Conservation (phyloP, 2,888 invertebrate species). For the Geotrupes spiniger region DNA sequence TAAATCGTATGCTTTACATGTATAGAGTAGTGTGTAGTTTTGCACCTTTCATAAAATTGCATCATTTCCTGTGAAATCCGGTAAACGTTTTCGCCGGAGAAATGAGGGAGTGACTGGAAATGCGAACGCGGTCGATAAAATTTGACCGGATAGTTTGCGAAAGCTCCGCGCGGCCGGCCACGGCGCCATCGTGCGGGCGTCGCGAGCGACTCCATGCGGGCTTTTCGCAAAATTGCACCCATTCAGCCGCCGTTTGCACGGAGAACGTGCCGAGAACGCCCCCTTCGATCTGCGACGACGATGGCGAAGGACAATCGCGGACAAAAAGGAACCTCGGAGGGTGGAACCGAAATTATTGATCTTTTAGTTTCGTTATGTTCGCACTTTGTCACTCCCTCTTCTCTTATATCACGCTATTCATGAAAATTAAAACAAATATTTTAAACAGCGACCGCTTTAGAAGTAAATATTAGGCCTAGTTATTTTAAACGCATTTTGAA, state of each 20-base stretch:
- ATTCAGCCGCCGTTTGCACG: too few species aligned
- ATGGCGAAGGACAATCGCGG: background rate
- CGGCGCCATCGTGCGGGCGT: background rate
- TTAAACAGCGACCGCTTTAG: too few species aligned
- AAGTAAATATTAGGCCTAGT: too few species aligned
- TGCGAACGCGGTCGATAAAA: conserved; percentile 18
- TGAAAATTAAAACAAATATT: too few species aligned
- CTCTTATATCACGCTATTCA: too few species aligned
- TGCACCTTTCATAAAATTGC: conserved; percentile 8
- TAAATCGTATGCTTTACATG: conserved; percentile 16
- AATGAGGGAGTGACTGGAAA: conserved; percentile 15
- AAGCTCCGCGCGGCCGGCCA: conserved; percentile 7
- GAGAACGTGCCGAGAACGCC: too few species aligned
- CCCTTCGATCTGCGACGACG: background rate
- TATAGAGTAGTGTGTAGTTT: conserved; percentile 19
- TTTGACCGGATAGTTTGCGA: conserved; percentile 14
- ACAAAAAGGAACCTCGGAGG: conserved; percentile 2
- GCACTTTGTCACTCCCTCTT: background rate
- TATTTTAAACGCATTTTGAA: too few species aligned
- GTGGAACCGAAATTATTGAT: conserved; percentile 9
- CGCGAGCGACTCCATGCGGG: too few species aligned
- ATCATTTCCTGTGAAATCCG: too few species aligned
- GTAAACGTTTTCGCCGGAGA: background rate
- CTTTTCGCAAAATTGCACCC: too few species aligned
- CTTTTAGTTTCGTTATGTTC: conserved; percentile 1